phyloP scores from a whole-genome alignment of 2,797 vertebrate species.

The Salarias fasciatus region DNA sequence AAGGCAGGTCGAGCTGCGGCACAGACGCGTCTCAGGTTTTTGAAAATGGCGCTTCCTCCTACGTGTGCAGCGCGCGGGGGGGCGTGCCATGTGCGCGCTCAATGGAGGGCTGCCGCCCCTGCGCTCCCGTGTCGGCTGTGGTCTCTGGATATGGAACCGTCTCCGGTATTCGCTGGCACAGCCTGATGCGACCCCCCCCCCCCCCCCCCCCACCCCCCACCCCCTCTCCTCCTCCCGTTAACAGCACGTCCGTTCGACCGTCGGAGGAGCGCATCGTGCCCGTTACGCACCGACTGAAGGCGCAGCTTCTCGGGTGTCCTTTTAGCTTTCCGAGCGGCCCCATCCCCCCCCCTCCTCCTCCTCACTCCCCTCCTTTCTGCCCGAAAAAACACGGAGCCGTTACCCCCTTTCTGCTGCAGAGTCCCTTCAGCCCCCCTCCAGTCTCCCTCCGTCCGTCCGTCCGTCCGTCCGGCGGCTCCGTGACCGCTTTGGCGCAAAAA shows the following conservation, averaged over 20 bases:
- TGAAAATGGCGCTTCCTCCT: slow-evolving; percentile 78
- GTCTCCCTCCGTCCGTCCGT: background rate
- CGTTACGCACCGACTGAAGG: slow-evolving; percentile 50
- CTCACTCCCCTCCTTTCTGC: slow-evolving; percentile 10
- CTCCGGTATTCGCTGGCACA: slow-evolving; percentile 63
- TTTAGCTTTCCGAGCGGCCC: slow-evolving; percentile 30
- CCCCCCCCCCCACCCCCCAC: background rate
- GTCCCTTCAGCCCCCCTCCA: no score
- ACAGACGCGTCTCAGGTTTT: slow-evolving; percentile 69
- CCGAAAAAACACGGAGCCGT: slow-evolving; percentile 41
- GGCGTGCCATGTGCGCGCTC: slow-evolving; percentile 52
- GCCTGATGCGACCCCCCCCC: no score
- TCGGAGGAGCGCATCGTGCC: slow-evolving; percentile 28
- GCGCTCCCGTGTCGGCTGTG: slow-evolving; percentile 60
- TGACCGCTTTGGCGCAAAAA: slow-evolving; percentile 20
- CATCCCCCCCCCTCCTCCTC: no score
- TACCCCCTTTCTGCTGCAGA: slow-evolving; percentile 44
- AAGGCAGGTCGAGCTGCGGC: slow-evolving; percentile 50
- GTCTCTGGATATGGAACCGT: slow-evolving; percentile 59
- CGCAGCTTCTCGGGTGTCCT: slow-evolving; percentile 35
- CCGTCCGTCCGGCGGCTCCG: slow-evolving; percentile 7
- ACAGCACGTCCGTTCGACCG: slow-evolving; percentile 27
- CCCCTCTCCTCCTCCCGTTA: background rate
- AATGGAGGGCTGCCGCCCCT: slow-evolving; percentile 47
- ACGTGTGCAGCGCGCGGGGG: slow-evolving; percentile 28